Evolutionary conservation across 2,888 invertebrate genomes (phyloP).

Genomic region (Piscicola geometra): DNA sequence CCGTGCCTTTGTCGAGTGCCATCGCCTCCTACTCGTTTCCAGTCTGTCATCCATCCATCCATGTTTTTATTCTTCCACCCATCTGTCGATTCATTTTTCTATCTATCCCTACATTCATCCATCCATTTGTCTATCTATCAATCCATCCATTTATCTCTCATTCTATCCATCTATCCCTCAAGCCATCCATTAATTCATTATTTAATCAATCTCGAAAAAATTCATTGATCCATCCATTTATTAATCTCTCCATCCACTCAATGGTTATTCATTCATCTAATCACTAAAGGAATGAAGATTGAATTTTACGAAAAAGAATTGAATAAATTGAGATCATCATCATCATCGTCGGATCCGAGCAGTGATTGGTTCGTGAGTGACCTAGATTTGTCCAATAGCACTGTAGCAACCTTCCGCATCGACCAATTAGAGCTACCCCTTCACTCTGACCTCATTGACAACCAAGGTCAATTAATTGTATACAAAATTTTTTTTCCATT

Average conservation of each 20-base stretch:
- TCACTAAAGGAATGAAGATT: background rate
- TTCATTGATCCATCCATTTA: too few relatives aligned
- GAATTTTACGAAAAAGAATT: background rate
- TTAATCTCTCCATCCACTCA: too few relatives aligned
- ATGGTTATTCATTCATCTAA: too few relatives aligned
- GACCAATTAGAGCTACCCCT: conserved; percentile 1
- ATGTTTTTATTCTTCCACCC: background rate
- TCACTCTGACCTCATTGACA: conserved; percentile 4
- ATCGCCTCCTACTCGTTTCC: conserved; percentile 5
- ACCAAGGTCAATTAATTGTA: background rate
- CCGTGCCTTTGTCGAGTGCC: background rate
- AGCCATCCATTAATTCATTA: too few relatives aligned
- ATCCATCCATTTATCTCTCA: too few relatives aligned
- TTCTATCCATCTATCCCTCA: too few relatives aligned
- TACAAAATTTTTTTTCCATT: too few relatives aligned
- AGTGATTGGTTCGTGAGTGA: background rate
- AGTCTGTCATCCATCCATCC: background rate
- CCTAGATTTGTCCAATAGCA: background rate
- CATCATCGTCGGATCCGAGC: background rate
- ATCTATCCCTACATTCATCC: too few relatives aligned
- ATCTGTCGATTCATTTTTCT: too few relatives aligned
- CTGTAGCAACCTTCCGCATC: conserved; percentile 5
- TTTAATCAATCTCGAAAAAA: too few relatives aligned
- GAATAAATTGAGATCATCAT: background rate
- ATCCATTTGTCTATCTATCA: too few relatives aligned